Evolutionary conservation across 2,113 vertebrate species (phyloP).

Genomic region (Plectropomus leopardus): DNA sequence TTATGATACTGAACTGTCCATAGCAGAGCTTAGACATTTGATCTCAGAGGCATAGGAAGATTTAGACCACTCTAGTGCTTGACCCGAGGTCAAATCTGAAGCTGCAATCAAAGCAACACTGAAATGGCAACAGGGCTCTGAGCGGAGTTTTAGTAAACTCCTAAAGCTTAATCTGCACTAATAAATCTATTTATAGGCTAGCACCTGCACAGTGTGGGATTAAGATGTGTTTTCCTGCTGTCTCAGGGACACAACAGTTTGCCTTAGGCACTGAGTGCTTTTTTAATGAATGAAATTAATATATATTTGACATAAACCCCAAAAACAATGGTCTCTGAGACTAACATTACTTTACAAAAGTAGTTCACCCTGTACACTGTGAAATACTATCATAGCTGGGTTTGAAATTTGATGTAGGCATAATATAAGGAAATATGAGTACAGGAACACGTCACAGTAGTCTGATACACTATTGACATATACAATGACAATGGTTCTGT

Average conservation of each 20-base stretch:
- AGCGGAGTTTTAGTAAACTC: constrained; percentile 49
- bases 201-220: constrained; percentile 49
- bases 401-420: constrained; percentile 51
- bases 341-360: constrained; percentile 18
- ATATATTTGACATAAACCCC: background rate
- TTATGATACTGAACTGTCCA: background rate
- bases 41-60: constrained; percentile 33
- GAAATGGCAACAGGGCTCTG: constrained; percentile 46
- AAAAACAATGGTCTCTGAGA: background rate
- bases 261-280: background rate
- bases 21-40: constrained; percentile 8
- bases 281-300: constrained; percentile 6
- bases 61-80: constrained; percentile 35
- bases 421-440: constrained; percentile 61
- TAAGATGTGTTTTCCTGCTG: constrained; percentile 29
- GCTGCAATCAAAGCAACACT: constrained; percentile 45
- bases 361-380: constrained; percentile 23
- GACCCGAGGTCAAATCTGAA: constrained; percentile 45
- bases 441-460: constrained; percentile 36
- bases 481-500: background rate
- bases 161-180: constrained; percentile 70
- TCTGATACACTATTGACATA: constrained; percentile 28
- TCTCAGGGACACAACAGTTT: background rate
- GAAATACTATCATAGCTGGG: constrained; percentile 44
- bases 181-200: constrained; percentile 74